Evolutionary conservation across 2,797 vertebrate genomes (phyloP), one percentile per base, ranked within the genome.

Genomic region (Melanotaenia nigrans): DNA sequence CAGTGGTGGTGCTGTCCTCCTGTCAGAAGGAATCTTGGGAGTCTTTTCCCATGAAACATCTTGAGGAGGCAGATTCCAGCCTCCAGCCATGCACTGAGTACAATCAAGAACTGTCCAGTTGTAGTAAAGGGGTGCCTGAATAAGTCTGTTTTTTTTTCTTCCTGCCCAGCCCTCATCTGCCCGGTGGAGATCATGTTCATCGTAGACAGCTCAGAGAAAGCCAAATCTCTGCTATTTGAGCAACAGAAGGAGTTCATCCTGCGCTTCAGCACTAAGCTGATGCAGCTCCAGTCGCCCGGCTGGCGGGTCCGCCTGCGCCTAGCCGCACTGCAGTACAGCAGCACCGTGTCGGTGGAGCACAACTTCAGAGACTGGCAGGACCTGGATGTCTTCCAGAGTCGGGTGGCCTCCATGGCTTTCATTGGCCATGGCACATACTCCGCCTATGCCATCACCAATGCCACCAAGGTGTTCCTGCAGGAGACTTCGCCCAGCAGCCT

Each of bases 181-280:
- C 90, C 91, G 0, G 72, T 95, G 88, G 94, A 95, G 78, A 68
- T 95, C 73, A 84, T 95, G 77, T 97, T 97, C 90, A 87, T 97
- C 0, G 76, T 96, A 85, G 96, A 97, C 93, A 96, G 97, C 76
- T 97, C 97, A 1, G 97, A 97, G 91, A 96, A 93, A 74, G 94
- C 95, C 66, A 95, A 91, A 85, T 74, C 87, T 60, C 14, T 57
- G 20, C 80, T 95, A 56, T 97, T 96, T 85, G 91, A 95, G 69
- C 87, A 73, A 45, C 96, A 97, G 91, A 96, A 95, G 83, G 71
- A 91, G 42, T 96, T 97, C 59, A 83, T 96, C 74, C 75, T 85
- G 51, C 89, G 82, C 28, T 83, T 98, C 85, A 94, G 94, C 78
- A 89, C 92, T 13, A 93, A 73, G 22, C 65, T 97, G 66, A 86